Conservation (phyloP, 2,888 invertebrate genomes). For the Imbricaverruca yamaguchii region DNA sequence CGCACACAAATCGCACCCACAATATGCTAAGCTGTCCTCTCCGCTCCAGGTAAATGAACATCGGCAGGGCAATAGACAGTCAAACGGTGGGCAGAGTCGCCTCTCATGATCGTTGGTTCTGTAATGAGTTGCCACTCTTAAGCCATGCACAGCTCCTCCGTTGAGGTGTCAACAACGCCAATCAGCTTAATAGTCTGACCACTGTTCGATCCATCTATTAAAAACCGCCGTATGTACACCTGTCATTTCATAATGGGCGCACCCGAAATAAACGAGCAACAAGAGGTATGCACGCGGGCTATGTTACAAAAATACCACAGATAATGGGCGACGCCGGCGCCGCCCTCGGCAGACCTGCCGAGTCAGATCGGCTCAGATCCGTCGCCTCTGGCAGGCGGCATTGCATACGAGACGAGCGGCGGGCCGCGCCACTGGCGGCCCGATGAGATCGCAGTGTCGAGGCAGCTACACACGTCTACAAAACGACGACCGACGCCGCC, state of each 20-base stretch:
- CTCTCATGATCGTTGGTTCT: too few relatives aligned
- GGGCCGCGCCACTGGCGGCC: background rate
- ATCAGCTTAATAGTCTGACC: background rate
- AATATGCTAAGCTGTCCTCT: too few relatives aligned
- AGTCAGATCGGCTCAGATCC: background rate
- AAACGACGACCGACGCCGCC: background rate
- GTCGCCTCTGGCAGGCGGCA: background rate
- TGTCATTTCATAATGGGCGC: background rate
- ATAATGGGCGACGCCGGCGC: background rate
- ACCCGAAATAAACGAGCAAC: constrained; percentile 8
- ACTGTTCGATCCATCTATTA: constrained; percentile 12
- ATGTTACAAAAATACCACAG: constrained; percentile 21
- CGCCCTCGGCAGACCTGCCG: background rate
- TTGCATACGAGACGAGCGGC: background rate
- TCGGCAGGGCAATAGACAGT: too few relatives aligned
- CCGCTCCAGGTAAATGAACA: too few relatives aligned
- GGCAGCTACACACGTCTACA: background rate
- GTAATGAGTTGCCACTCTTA: too few relatives aligned
- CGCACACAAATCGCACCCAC: too few relatives aligned
- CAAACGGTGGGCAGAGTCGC: too few relatives aligned
- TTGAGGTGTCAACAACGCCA: too few relatives aligned
- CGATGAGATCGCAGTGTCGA: background rate
- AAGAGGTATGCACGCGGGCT: background rate
- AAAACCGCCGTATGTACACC: background rate
- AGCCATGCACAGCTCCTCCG: too few relatives aligned